Evolutionary conservation across 2,797 vertebrate genomes (phyloP), one percentile per base, ranked within the genome.

Genomic region (Enteromius anoplus): DNA sequence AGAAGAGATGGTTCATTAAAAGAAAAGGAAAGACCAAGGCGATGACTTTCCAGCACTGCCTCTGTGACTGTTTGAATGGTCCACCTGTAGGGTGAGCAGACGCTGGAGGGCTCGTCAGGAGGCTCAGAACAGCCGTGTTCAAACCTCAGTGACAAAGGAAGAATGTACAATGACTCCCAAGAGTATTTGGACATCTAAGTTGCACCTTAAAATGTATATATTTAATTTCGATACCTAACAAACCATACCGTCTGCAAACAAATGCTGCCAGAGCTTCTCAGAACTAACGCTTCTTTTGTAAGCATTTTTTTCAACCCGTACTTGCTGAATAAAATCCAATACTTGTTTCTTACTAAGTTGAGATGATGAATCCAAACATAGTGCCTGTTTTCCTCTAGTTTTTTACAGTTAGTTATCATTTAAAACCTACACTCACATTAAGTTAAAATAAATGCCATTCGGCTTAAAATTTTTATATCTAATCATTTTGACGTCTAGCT

Each of bases 161-260:
- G 34, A 32, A 69, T 66, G 76, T 42, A 76, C 73, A 60, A 21
- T 11, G 53, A 60, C 37, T 19, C 11, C 53, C 49, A 49, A 51
- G 29, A 34, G 58, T 65, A 49, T 65, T 65, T 66, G 76, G 73
- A 76, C 53, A 60, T 53, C 49, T 75, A 55, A 75, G 42, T 71
- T 19, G 23, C 42, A 19, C 34, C 34, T 26, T 17, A 66, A 40
- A 78, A 51, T 65, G 1, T 47, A 32, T 12, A 29, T 9, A 60
- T 77, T 68, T 68, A 21, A 40, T 40, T 19, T 19, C 0, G 11
- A 34, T 34, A 23, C 37, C 32, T 58, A 40, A 53, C 29, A 58
- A 58, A 55, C 26, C 10, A 42, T 62, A 62, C 60, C 60, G 21
- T 49, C 58, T 15, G 60, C 17, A 34, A 49, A 45, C 34, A 40